Conservation (phyloP, 1,140 invertebrate genomes). For the Drosophila melanica region DNA sequence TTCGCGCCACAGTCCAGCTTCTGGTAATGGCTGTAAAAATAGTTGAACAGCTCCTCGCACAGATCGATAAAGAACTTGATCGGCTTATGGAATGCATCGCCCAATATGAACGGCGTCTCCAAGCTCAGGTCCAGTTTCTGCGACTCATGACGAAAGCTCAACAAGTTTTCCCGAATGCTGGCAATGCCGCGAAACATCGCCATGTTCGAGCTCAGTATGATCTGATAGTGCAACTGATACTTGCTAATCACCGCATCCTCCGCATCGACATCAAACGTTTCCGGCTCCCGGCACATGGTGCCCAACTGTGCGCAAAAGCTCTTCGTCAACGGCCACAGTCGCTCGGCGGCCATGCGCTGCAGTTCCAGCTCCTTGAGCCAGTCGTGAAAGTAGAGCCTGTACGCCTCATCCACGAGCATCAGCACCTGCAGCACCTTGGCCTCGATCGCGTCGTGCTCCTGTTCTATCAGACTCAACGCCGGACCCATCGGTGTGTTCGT, state of each 20-base stretch:
- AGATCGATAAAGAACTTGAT: constrained; percentile 66
- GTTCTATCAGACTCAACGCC: background rate
- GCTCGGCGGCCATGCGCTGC: constrained; percentile 53
- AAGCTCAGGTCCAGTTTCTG: constrained; percentile 28
- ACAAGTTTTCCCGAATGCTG: constrained; percentile 28
- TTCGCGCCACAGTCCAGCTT: constrained; percentile 51
- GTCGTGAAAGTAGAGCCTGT: constrained; percentile 27
- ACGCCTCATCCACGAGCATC: constrained; percentile 43
- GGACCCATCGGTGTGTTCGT: background rate
- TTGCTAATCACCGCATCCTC: constrained; percentile 56
- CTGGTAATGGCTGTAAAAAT: constrained; percentile 50
- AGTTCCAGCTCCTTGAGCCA: constrained; percentile 44
- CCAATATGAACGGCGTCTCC: constrained; percentile 47
- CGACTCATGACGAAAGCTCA: constrained; percentile 46
- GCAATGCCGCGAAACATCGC: constrained; percentile 15
- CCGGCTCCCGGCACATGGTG: constrained; percentile 36
- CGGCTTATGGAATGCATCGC: constrained; percentile 72
- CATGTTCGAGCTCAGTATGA: constrained; percentile 50
- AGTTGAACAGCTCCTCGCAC: constrained; percentile 67
- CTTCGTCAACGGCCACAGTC: constrained; percentile 40
- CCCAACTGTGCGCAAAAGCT: constrained; percentile 33
- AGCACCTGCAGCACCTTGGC: constrained; percentile 16
- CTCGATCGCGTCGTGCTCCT: background rate
- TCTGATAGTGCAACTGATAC: constrained; percentile 59
- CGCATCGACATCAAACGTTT: constrained; percentile 34